Conservation (phyloP, 2,113 vertebrate genomes). For the Copsychus sechellarum region DNA sequence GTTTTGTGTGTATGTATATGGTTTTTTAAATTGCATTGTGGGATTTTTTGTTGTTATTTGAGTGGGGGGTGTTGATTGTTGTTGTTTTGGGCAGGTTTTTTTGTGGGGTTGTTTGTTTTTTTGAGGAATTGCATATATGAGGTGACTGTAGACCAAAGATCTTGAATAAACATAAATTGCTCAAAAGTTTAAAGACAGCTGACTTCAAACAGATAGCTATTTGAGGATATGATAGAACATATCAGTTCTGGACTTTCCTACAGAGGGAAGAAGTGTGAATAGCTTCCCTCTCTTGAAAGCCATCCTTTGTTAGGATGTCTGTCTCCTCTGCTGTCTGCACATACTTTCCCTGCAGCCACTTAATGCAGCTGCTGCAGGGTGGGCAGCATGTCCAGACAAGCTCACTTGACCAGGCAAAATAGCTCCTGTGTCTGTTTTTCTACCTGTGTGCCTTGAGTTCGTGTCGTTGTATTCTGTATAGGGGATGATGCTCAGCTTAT, state of each 20-base stretch:
- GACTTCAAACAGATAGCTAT: conserved; percentile 6
- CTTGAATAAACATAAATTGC: not conserved
- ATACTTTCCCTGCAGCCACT: not conserved
- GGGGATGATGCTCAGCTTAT: not conserved
- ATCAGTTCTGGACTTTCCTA: not conserved
- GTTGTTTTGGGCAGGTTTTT: not conserved
- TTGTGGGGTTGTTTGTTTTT: not conserved
- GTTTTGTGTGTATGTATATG: not conserved
- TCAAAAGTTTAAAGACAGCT: not conserved
- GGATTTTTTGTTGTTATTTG: not conserved
- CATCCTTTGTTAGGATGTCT: not conserved
- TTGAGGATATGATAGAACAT: not conserved
- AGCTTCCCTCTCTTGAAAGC: not conserved
- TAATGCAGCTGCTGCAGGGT: not conserved
- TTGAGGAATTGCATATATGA: not conserved
- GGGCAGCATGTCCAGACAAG: not conserved
- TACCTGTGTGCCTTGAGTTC: not conserved
- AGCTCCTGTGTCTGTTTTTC: not conserved
- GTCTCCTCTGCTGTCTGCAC: not conserved
- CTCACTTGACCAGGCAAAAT: not conserved
- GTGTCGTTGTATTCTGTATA: not conserved
- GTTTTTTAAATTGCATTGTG: not conserved
- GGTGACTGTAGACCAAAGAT: not conserved
- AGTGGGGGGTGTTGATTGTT: not conserved
- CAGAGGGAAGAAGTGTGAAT: not conserved